Conservation (phyloP, 2,797 vertebrate genomes). For the Acanthornis magna region DNA sequence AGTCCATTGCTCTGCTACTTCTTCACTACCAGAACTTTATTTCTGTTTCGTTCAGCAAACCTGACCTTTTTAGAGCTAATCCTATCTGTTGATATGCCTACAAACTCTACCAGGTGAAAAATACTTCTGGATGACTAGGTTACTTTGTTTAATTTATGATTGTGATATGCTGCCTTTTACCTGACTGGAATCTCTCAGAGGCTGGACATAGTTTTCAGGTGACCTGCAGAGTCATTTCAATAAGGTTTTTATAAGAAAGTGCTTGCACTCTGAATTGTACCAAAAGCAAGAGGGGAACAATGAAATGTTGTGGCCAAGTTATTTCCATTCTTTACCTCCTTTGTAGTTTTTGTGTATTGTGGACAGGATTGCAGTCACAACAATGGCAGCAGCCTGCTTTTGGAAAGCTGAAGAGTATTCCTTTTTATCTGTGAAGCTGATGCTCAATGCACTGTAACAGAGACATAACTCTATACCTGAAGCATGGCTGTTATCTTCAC, state of each 20-base stretch:
- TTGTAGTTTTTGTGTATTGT: neutral
- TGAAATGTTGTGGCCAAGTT: neutral
- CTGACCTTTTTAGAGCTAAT: neutral
- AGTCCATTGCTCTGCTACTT: neutral
- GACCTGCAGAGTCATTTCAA: neutral
- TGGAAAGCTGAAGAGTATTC: neutral
- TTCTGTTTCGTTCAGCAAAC: neutral
- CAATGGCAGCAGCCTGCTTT: neutral
- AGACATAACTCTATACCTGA: neutral
- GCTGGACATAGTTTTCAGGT: neutral
- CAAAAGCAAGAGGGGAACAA: neutral
- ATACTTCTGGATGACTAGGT: neutral
- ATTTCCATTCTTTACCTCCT: neutral
- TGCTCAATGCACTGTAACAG: neutral
- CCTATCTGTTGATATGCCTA: neutral
- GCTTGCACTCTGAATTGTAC: neutral
- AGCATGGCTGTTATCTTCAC: neutral
- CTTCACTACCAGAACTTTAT: neutral
- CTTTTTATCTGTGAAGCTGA: neutral
- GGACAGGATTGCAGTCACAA: neutral
- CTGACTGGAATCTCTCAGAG: neutral
- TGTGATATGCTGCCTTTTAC: neutral
- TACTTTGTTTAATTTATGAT: neutral
- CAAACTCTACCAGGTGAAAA: neutral
- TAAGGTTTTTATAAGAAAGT: neutral